Evolutionary conservation across 1,140 invertebrate genomes (phyloP).

Genomic region (Drosophila navojoa): DNA sequence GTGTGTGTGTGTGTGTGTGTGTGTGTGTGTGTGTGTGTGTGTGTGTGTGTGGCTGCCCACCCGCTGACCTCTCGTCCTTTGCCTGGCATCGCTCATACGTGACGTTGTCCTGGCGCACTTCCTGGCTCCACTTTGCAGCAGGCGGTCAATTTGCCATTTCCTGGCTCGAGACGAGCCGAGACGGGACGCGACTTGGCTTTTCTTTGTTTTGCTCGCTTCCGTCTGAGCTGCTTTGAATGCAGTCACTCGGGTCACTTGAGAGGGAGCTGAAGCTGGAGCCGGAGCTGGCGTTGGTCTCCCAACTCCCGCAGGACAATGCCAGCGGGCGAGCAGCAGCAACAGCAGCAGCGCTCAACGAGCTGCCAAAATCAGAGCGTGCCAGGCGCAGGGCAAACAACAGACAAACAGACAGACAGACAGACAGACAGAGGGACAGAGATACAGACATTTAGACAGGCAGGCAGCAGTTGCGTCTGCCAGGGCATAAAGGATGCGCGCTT

Average conservation of each 20-base stretch:
- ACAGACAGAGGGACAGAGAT: neutral
- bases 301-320: constrained; percentile 36
- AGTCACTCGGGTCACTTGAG: constrained; percentile 43
- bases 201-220: constrained; percentile 31
- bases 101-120: constrained; percentile 57
- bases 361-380: constrained; percentile 54
- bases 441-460: constrained; percentile 2
- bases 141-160: constrained; percentile 83
- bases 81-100: constrained; percentile 62
- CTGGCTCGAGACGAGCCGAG: constrained; percentile 20
- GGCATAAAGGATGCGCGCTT: constrained; percentile 20
- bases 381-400: constrained; percentile 10
- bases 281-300: neutral
- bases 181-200: constrained; percentile 25
- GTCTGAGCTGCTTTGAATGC: constrained; percentile 49
- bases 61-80: constrained; percentile 36
- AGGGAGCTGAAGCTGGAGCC: neutral
- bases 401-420: constrained; percentile 2
- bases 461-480: constrained; percentile 1
- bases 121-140: constrained; percentile 56
- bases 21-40: neutral
- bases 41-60: constrained; percentile 27
- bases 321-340: constrained; percentile 18
- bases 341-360: constrained; percentile 10
- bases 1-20: neutral